Evolutionary conservation across 1,140 invertebrate genomes (phyloP).

Genomic region (Drosophila sp.): DNA sequence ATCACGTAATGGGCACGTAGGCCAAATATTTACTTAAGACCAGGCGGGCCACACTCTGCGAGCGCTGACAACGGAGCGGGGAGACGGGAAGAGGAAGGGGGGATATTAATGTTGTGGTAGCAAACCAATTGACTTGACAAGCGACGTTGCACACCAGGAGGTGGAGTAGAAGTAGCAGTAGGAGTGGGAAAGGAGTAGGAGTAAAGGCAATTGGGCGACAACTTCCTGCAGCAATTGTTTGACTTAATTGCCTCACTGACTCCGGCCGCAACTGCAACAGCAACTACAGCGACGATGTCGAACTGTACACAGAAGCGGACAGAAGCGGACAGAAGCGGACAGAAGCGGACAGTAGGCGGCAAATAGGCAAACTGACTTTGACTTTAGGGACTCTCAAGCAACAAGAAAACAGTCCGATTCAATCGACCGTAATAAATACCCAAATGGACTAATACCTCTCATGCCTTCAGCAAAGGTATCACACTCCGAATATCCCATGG

Average conservation of each 20-base stretch:
- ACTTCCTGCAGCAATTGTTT: slow-evolving; percentile 71
- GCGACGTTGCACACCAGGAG: slow-evolving; percentile 12
- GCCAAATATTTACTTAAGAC: slow-evolving; percentile 80
- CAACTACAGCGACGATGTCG: background rate
- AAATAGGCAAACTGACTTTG: slow-evolving; percentile 49
- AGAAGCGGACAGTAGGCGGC: slow-evolving; percentile 5
- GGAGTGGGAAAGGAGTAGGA: background rate
- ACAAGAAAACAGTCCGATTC: too few relatives aligned
- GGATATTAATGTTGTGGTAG: slow-evolving; percentile 67
- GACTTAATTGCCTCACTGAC: slow-evolving; percentile 65
- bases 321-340: background rate
- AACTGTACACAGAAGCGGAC: slow-evolving; percentile 37
- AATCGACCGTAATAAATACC: too few relatives aligned
- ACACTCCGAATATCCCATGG: too few relatives aligned
- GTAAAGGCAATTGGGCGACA: slow-evolving; percentile 54
- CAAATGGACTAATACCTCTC: too few relatives aligned
- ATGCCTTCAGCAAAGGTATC: too few relatives aligned
- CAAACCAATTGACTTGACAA: slow-evolving; percentile 75
- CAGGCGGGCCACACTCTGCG: slow-evolving; percentile 32
- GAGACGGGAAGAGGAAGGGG: background rate
- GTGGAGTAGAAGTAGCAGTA: background rate
- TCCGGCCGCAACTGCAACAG: slow-evolving; percentile 33
- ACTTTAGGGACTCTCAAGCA: slow-evolving; percentile 35
- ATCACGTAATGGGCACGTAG: slow-evolving; percentile 81
- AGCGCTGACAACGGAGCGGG: background rate